phyloP scores from a whole-genome alignment of 2,888 invertebrate species.

The Peribatodes rhomboidaria region DNA sequence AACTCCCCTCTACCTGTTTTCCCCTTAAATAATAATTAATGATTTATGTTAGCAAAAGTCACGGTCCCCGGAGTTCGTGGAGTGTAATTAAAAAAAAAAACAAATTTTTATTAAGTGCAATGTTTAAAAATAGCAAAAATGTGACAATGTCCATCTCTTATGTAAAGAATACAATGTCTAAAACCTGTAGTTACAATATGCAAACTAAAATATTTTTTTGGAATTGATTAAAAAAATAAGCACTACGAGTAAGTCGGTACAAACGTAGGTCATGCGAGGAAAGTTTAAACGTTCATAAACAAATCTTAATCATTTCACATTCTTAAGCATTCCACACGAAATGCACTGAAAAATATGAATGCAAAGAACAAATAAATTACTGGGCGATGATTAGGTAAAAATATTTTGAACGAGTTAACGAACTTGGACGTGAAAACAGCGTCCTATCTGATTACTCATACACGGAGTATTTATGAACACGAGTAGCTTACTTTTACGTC shows the following conservation, averaged over 20 bases:
- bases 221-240: not conserved
- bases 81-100: no score
- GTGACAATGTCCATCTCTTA: no score
- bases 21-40: no score
- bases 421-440: constrained; percentile 52
- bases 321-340: constrained; percentile 20
- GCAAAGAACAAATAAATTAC: constrained; percentile 35
- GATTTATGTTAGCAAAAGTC: no score
- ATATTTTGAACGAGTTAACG: constrained; percentile 47
- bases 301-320: constrained; percentile 5
- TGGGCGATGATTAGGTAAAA: constrained; percentile 37
- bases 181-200: no score
- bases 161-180: no score
- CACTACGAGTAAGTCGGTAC: not conserved
- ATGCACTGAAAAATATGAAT: constrained; percentile 34
- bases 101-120: no score
- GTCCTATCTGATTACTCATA: constrained; percentile 50
- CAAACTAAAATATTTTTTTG: not conserved
- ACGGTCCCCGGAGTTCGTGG: no score
- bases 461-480: constrained; percentile 41
- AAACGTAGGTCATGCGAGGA: constrained; percentile 1
- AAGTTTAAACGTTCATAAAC: constrained; percentile 6
- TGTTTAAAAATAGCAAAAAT: no score
- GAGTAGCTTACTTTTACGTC: not conserved
- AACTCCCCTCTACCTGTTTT: no score